Conservation (phyloP, 2,888 invertebrate species). For the Protophormia terraenovae region DNA sequence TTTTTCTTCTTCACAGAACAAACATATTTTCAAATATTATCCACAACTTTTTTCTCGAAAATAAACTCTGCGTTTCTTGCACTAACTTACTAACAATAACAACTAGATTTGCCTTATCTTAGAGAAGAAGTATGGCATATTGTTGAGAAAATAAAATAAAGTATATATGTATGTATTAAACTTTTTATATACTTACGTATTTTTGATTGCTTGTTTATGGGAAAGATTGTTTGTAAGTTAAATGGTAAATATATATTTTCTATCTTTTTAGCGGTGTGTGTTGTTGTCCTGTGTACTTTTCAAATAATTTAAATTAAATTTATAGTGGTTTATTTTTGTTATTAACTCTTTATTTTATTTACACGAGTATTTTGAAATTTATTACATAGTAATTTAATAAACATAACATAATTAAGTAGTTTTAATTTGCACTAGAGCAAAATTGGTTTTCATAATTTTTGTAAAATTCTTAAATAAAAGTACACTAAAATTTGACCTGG, state of each 20-base stretch:
- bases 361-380: not conserved
- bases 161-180: not conserved
- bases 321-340: slow-evolving; percentile 61
- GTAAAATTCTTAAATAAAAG: no score
- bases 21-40: slow-evolving; percentile 62
- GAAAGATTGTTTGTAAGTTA: slow-evolving; percentile 33
- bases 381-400: not conserved
- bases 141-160: slow-evolving; percentile 2
- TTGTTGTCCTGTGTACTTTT: slow-evolving; percentile 15
- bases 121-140: slow-evolving; percentile 43
- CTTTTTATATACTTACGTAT: slow-evolving; percentile 3
- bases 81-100: not conserved
- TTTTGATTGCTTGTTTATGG: slow-evolving; percentile 12
- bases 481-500: no score
- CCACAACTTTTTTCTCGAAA: not conserved
- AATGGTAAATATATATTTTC: no score
- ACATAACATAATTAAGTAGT: not conserved
- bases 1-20: slow-evolving; percentile 53
- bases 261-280: slow-evolving; percentile 10
- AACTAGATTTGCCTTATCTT: slow-evolving; percentile 26
- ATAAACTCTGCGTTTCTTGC: not conserved
- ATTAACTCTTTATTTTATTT: not conserved
- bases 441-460: no score
- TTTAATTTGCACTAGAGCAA: not conserved
- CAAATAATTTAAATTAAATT: slow-evolving; percentile 68